phyloP scores from a whole-genome alignment of 1,140 invertebrate genomes.

The Plutomurus gul region DNA sequence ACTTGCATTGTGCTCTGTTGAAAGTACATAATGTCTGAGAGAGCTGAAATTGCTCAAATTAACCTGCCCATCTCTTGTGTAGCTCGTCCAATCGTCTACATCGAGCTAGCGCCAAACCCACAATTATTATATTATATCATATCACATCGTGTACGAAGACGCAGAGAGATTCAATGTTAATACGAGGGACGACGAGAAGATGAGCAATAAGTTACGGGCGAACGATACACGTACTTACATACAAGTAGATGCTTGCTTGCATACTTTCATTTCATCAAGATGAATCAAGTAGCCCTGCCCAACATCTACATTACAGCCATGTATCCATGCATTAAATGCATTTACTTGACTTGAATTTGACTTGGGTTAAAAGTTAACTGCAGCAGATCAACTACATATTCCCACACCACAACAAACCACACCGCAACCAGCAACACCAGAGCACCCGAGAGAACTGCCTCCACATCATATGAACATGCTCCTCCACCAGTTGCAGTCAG shows the following conservation, averaged over 20 bases:
- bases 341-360: not conserved
- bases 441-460: slow-evolving; percentile 13
- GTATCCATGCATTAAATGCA: not conserved
- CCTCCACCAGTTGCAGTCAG: slow-evolving; percentile 1
- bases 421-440: too few species aligned
- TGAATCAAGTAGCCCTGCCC: slow-evolving; percentile 1
- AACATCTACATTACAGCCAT: slow-evolving; percentile 19
- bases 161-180: slow-evolving; percentile 1
- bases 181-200: not conserved
- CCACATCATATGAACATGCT: slow-evolving; percentile 10
- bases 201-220: not conserved
- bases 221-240: not conserved
- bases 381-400: slow-evolving; percentile 18
- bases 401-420: slow-evolving; percentile 19
- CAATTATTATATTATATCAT: slow-evolving; percentile 50
- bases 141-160: too few species aligned
- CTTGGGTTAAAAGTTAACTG: slow-evolving; percentile 21
- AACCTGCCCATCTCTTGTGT: slow-evolving; percentile 46
- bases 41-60: slow-evolving; percentile 51
- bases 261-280: not conserved
- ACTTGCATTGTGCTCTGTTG: not conserved
- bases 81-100: slow-evolving; percentile 30
- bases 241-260: not conserved
- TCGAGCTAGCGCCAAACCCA: slow-evolving; percentile 34
- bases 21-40: slow-evolving; percentile 8